Evolutionary conservation across 2,113 vertebrate genomes (phyloP).

Genomic region (Spheniscus mendiculus): DNA sequence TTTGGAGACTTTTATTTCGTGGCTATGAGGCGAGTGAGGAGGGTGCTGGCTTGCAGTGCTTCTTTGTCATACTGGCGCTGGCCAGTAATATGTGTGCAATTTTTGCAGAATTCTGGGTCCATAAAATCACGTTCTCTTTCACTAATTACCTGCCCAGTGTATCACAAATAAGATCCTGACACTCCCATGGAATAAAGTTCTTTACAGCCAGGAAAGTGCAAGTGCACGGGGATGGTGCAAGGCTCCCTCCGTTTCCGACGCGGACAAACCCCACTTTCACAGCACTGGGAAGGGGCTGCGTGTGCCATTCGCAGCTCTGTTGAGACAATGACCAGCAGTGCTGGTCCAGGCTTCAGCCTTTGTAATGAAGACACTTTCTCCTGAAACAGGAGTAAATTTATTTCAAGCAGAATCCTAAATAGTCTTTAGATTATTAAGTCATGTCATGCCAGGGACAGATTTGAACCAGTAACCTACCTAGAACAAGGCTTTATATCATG

Average conservation of each 20-base stretch:
- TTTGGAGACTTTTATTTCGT: background rate
- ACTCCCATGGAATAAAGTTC: background rate
- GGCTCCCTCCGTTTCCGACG: background rate
- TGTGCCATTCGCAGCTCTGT: accelerated
- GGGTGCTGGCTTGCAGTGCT: background rate
- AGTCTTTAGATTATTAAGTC: background rate
- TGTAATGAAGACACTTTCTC: background rate
- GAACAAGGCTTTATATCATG: background rate
- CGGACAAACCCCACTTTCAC: background rate
- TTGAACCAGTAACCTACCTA: background rate
- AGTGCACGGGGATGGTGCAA: background rate
- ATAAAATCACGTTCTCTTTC: background rate
- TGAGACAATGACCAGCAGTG: background rate
- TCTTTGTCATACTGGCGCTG: background rate
- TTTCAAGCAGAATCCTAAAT: background rate
- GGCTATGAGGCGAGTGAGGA: background rate
- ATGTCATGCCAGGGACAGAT: background rate
- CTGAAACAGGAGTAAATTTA: background rate
- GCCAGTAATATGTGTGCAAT: background rate
- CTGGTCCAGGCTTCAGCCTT: background rate
- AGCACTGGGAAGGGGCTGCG: background rate
- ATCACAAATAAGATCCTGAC: background rate
- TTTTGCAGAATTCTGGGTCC: background rate
- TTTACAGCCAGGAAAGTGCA: background rate
- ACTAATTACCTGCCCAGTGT: background rate